A percentile compares a stretch with the other conserved stretches of the same genome.
These are phyloP conservation scores for Athripsodes cinereus DNA, from an alignment of 2,888 invertebrate genomes.

Conservation along the genomic window DNA sequence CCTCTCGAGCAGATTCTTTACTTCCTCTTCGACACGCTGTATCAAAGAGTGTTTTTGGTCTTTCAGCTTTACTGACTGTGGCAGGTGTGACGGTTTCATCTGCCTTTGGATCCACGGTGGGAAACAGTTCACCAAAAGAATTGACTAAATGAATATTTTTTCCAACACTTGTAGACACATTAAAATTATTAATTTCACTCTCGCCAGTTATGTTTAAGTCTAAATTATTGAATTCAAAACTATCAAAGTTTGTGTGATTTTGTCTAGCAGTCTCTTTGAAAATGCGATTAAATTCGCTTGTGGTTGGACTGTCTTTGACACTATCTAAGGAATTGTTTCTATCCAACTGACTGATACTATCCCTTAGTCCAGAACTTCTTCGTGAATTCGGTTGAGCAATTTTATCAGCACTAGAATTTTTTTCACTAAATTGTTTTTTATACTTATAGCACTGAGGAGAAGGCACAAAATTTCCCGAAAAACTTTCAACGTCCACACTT, in stretches of 20 bases:
- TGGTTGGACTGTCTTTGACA: constrained; percentile 17
- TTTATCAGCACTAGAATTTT: background rate
- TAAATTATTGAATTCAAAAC: constrained; percentile 6
- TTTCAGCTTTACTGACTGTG: constrained; percentile 4
- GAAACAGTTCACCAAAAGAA: background rate
- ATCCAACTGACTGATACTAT: background rate
- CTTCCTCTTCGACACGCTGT: constrained; percentile 32
- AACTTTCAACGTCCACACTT: background rate
- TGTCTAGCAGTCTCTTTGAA: constrained; percentile 14
- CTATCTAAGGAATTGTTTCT: constrained; percentile 8
- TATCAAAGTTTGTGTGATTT: constrained; percentile 10
- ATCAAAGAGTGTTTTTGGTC: constrained; percentile 19
- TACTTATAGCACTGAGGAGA: background rate
- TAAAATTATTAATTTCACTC: background rate
- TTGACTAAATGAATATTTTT: background rate
- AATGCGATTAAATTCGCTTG: constrained; percentile 21
- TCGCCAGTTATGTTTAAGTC: background rate
- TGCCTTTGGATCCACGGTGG: constrained; percentile 1
- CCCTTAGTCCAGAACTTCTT: background rate
- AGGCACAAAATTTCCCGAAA: constrained; percentile 3
- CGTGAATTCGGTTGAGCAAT: background rate
- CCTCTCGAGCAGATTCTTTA: constrained; percentile 40
- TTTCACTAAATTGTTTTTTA: background rate
- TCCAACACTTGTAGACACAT: background rate
- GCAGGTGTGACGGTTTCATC: background rate